Conservation (phyloP, 1,140 invertebrate species). For the Conus ventricosus region DNA sequence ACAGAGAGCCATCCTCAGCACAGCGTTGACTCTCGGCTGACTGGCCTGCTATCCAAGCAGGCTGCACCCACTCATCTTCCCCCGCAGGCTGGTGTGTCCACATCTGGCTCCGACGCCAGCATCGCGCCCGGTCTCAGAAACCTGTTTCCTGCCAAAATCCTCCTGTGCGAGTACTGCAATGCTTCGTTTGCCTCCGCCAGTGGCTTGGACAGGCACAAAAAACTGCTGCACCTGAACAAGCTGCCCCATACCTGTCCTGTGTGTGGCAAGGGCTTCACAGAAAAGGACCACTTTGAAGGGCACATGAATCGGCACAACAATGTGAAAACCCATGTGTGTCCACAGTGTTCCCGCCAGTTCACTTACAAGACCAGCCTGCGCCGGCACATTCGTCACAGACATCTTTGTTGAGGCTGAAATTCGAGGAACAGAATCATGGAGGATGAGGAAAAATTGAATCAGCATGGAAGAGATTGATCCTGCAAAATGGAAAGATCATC, state of each 20-base stretch:
- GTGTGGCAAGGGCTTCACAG: neutral
- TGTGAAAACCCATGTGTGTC: neutral
- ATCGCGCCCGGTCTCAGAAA: neutral
- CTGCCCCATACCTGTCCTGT: neutral
- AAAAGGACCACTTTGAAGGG: neutral
- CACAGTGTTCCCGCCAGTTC: neutral
- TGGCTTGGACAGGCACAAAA: neutral
- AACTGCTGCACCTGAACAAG: neutral
- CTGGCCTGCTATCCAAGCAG: neutral
- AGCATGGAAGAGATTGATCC: too few species aligned
- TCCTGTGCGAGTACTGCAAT: constrained; percentile 7
- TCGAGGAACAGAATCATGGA: too few species aligned
- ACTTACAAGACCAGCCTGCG: constrained; percentile 18
- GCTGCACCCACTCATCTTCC: neutral
- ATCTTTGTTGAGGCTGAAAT: neutral
- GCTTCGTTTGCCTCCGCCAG: neutral
- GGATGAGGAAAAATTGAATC: too few species aligned
- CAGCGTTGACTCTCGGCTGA: too few species aligned
- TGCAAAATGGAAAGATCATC: too few species aligned
- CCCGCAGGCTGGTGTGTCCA: too few species aligned
- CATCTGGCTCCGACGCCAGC: too few species aligned
- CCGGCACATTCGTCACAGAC: neutral
- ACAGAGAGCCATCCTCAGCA: too few species aligned
- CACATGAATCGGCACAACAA: constrained; percentile 4
- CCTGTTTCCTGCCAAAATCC: neutral